Conservation (phyloP, 2,888 invertebrate genomes). For the Nemapogon koenigi region DNA sequence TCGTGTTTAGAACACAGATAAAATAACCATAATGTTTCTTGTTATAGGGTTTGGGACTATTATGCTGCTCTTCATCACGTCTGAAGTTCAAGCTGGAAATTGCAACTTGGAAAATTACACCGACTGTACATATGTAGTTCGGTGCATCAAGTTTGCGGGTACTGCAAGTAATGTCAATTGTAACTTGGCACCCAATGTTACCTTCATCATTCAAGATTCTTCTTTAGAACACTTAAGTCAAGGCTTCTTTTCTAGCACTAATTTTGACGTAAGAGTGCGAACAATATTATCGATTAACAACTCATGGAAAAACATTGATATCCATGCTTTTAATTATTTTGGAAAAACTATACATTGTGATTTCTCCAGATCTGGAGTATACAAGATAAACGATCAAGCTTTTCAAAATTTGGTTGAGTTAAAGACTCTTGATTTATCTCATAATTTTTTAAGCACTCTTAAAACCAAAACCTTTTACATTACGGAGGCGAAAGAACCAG, state of each 20-base stretch:
- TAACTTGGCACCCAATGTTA: constrained; percentile 25
- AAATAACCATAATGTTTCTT: no score
- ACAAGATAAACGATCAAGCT: constrained; percentile 25
- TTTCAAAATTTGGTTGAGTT: constrained; percentile 27
- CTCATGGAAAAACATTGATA: constrained; percentile 28
- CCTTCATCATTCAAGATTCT: constrained; percentile 28
- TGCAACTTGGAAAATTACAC: constrained; percentile 21
- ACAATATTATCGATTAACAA: constrained; percentile 26
- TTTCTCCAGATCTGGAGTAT: constrained; percentile 31
- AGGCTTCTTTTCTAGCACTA: constrained; percentile 39
- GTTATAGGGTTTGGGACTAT: no score
- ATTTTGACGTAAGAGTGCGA: constrained; percentile 42
- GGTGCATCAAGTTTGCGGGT: constrained; percentile 27
- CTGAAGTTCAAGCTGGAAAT: no score
- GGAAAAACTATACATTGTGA: constrained; percentile 25
- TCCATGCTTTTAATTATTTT: constrained; percentile 32
- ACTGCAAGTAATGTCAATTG: constrained; percentile 25
- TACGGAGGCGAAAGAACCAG: constrained; percentile 20
- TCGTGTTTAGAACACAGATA: no score
- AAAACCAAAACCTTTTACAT: constrained; percentile 24
- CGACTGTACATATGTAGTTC: constrained; percentile 31
- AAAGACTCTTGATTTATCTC: constrained; percentile 31
- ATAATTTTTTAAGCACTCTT: constrained; percentile 29
- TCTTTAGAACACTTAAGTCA: constrained; percentile 21
- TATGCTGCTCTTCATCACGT: no score